Conservation (phyloP, 2,888 invertebrate species). For the Drosophila atripex region DNA sequence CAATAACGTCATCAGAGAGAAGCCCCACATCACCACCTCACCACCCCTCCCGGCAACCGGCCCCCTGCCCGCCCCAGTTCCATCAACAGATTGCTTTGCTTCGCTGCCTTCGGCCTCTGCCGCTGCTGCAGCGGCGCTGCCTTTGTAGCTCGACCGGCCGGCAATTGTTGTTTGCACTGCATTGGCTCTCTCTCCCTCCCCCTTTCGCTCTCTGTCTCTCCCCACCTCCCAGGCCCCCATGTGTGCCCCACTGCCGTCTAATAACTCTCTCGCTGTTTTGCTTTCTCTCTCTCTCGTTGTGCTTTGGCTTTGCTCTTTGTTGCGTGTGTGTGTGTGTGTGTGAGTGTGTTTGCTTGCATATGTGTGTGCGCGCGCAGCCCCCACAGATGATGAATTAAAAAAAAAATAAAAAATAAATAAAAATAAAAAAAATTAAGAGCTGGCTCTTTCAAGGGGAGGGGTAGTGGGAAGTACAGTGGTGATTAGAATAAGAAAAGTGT, state of each 20-base stretch:
- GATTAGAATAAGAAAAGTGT: background rate
- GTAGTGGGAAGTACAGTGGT: slow-evolving; percentile 8
- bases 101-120: background rate
- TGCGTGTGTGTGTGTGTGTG: background rate
- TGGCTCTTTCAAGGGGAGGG: background rate
- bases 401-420: background rate
- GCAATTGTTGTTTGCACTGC: slow-evolving; percentile 41
- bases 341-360: background rate
- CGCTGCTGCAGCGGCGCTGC: slow-evolving; percentile 10
- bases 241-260: slow-evolving; percentile 3
- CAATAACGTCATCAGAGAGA: slow-evolving; percentile 61
- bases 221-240: background rate
- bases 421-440: slow-evolving; percentile 6
- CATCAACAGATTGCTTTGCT: slow-evolving; percentile 35
- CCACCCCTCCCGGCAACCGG: background rate
- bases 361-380: slow-evolving; percentile 42
- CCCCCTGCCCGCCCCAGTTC: background rate
- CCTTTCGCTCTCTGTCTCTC: background rate
- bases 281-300: slow-evolving; percentile 12
- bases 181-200: background rate
- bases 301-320: slow-evolving; percentile 6
- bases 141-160: slow-evolving; percentile 41
- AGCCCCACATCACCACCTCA: background rate
- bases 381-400: slow-evolving; percentile 7
- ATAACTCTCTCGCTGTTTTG: slow-evolving; percentile 3